Evolutionary conservation across 1,140 invertebrate genomes (phyloP).

Genomic region (Dinothrombium tinctorium): DNA sequence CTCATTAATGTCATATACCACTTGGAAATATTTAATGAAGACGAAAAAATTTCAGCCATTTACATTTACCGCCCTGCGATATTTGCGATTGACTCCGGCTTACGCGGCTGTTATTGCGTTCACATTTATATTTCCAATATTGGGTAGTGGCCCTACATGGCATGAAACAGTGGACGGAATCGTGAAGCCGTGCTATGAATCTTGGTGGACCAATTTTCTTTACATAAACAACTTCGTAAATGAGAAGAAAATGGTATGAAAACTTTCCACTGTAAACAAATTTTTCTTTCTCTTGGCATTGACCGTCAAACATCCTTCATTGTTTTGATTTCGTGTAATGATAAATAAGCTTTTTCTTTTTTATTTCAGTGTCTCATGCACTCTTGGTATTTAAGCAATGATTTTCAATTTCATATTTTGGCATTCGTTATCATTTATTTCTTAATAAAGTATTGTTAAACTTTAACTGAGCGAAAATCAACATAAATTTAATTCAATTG

Average conservation of each 20-base stretch:
- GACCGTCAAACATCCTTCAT: too few species aligned
- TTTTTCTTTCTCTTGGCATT: too few species aligned
- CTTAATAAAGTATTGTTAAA: neutral
- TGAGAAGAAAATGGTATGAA: constrained; percentile 8
- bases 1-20: constrained; percentile 8
- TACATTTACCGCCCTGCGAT: neutral
- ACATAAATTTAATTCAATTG: neutral
- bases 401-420: constrained; percentile 4
- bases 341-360: neutral
- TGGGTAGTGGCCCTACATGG: constrained; percentile 13
- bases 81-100: constrained; percentile 10
- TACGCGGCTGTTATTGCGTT: constrained; percentile 9
- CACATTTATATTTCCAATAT: constrained; percentile 6
- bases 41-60: constrained; percentile 7
- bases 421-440: neutral
- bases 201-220: constrained; percentile 17
- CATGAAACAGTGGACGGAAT: constrained; percentile 6
- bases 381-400: constrained; percentile 4
- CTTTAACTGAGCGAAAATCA: neutral
- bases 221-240: constrained; percentile 13
- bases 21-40: constrained; percentile 4
- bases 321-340: neutral
- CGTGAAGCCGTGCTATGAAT: constrained; percentile 10
- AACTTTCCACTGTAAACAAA: neutral
- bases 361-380: constrained; percentile 4